Evolutionary conservation across 1,140 invertebrate species (phyloP), one percentile per base, ranked within the genome.

Genomic region (Cotesia vestalis): DNA sequence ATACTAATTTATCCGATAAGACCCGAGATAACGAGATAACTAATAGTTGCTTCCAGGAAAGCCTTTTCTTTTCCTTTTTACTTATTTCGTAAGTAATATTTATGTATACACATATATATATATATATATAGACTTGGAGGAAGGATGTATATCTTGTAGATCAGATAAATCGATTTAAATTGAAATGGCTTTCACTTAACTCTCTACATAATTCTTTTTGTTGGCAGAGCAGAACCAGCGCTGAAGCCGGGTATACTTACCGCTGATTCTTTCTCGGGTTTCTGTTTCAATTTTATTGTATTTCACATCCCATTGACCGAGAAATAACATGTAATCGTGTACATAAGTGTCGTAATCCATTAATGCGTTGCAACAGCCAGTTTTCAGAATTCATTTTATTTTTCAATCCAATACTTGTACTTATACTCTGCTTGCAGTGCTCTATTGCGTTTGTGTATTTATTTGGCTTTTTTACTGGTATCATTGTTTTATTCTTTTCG

Each of bases 251-350:
- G 11, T 46, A 46, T 46, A 46, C 11, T 46, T 46, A 46, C 40
- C 40, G 40, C 11, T 46, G 6, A 11, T 59, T 20, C 20, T 59
- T 9, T 59, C 17, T 27, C 14, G 57, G 57, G 14, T 20, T 59
- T 59, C 52, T 35, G 40, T 53, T 53, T 27, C 46, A 53, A 55
- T 55, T 67, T 35, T 55, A 38, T 55, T 11, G 12, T 34, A 57
- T 69, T 40, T 11, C 20, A 60, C 14, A 69, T 40, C 46, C 38
- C 20, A 52, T 66, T 66, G 63, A 66, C 63, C 63, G 38, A 66
- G 63, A 66, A 66, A 66, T 66, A 27, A 51, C 63, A 35, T 51
- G 38, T 66, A 40, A 66, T 52, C 63, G 66, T 59, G 38, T 69
- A 36, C 46, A 69, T 69, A 59, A 59, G 57, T 59, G 17, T 27